phyloP scores from a whole-genome alignment of 2,113 vertebrate genomes.

The Larimichthys crocea region DNA sequence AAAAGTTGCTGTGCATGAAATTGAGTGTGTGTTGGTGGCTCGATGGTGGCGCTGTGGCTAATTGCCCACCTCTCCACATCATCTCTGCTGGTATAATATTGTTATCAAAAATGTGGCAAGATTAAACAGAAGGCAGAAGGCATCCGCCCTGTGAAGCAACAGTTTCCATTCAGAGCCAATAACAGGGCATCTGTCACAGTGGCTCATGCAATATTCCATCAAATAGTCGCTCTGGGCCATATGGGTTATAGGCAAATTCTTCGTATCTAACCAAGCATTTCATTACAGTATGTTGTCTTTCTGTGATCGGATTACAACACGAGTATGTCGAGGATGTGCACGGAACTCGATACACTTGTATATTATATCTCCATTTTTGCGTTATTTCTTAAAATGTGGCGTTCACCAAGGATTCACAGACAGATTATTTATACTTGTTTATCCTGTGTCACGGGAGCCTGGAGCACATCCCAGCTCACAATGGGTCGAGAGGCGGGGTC shows the following conservation, averaged over 20 bases:
- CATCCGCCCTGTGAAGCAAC: slow-evolving; percentile 39
- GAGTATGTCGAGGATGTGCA: background rate
- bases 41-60: slow-evolving; percentile 25
- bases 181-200: slow-evolving; percentile 57
- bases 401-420: background rate
- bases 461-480: slow-evolving; percentile 1
- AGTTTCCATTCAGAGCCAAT: slow-evolving; percentile 43
- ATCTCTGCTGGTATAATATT: slow-evolving; percentile 50
- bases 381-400: background rate
- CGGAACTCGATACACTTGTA: background rate
- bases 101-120: slow-evolving; percentile 31
- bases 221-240: slow-evolving; percentile 28
- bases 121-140: slow-evolving; percentile 56
- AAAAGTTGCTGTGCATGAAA: slow-evolving; percentile 11
- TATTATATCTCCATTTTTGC: slow-evolving; percentile 2
- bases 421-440: slow-evolving; percentile 3
- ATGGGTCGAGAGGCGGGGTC: background rate
- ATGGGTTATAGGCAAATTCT: slow-evolving; percentile 39
- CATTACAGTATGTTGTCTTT: slow-evolving; percentile 31
- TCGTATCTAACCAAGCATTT: slow-evolving; percentile 47
- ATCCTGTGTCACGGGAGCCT: background rate
- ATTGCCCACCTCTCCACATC: slow-evolving; percentile 45
- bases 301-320: slow-evolving; percentile 3
- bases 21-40: slow-evolving; percentile 3
- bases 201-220: slow-evolving; percentile 41